A percentile compares a stretch with the other conserved stretches of the same genome.
These are phyloP conservation scores for Drosophila tani DNA, from an alignment of 1,140 invertebrate genomes.

Conservation along the genomic window DNA sequence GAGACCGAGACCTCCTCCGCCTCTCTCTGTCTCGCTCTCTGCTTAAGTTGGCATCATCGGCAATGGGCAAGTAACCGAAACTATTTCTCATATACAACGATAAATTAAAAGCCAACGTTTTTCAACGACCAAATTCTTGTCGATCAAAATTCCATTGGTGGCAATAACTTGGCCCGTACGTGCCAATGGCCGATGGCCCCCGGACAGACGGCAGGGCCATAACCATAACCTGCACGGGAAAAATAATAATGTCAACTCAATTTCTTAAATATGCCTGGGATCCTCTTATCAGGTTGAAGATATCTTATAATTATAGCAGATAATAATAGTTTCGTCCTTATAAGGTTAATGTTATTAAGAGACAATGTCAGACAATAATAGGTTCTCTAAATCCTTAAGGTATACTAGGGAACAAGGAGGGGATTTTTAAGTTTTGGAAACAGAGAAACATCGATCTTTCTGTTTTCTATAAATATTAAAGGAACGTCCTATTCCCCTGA, in stretches of 20 bases:
- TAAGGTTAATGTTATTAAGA: background rate
- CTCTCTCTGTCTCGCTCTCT: background rate
- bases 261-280: background rate
- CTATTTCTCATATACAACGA: conserved; percentile 84
- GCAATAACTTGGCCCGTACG: conserved; percentile 79
- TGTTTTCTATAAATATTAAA: background rate
- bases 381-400: background rate
- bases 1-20: conserved; percentile 18
- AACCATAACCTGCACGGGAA: conserved; percentile 45
- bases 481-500: too few relatives aligned
- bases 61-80: conserved; percentile 70
- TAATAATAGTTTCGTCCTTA: background rate
- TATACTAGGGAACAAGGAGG: background rate
- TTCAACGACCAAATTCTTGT: conserved; percentile 85
- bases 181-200: conserved; percentile 70
- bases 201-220: conserved; percentile 31
- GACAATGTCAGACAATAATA: background rate
- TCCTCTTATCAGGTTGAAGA: too few relatives aligned
- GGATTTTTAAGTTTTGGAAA: too few relatives aligned
- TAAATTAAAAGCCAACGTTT: conserved; percentile 84
- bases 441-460: too few relatives aligned
- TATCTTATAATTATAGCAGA: background rate
- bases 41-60: conserved; percentile 35
- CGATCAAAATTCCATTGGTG: conserved; percentile 85
- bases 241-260: conserved; percentile 11